Evolutionary conservation across 2,797 vertebrate genomes (phyloP).

Genomic region (Chlorospingus flavigularis): DNA sequence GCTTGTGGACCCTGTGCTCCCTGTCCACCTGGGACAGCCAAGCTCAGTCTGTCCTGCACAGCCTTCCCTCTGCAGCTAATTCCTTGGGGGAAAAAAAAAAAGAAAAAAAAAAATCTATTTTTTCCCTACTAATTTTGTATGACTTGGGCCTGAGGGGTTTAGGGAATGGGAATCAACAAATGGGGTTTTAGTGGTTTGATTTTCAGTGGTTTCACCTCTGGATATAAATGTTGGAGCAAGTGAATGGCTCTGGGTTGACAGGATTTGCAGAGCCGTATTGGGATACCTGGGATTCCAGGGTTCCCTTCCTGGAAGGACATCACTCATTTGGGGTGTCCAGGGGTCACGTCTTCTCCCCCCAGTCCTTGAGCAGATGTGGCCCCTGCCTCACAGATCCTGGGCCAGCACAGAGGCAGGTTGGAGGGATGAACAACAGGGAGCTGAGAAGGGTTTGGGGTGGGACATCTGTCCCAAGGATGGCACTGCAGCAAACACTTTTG

Average conservation of each 20-base stretch:
- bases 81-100: background rate
- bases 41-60: background rate
- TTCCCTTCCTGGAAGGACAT: background rate
- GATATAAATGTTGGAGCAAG: background rate
- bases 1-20: background rate
- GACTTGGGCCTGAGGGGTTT: background rate
- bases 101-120: rapidly evolving
- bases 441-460: background rate
- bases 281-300: background rate
- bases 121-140: background rate
- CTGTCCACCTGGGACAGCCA: background rate
- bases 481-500: background rate
- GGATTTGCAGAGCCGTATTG: background rate
- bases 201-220: background rate
- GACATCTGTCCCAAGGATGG: background rate
- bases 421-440: background rate
- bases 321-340: background rate
- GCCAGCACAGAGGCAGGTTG: rapidly evolving
- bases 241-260: background rate
- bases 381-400: background rate
- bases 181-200: background rate
- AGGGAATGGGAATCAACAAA: background rate
- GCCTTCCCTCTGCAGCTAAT: rapidly evolving
- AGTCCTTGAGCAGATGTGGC: background rate
- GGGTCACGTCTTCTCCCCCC: background rate